Evolutionary conservation across 2,888 invertebrate species (phyloP), one percentile per base, ranked within the genome.

Genomic region (Hypercompe scribonia): DNA sequence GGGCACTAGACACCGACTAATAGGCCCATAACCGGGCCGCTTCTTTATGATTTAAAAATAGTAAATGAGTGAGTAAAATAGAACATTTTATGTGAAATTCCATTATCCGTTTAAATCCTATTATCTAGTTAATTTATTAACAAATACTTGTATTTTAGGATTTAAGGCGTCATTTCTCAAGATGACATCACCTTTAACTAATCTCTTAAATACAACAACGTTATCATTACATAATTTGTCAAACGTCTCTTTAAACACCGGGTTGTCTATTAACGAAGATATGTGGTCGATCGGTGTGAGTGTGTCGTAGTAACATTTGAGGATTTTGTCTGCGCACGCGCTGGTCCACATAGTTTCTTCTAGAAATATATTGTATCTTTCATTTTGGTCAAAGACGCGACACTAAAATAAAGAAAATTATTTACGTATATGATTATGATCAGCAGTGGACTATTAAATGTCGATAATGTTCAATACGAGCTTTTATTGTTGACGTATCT

Each of bases 341-440:
- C 80, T 82, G 0, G 91, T 90, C 91, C 95, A 92, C 11, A 93
- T 80, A 0, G 94, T 88, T 74, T 96, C 96, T 90, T 97, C 97
- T 65, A 96, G 90, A 84, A 94, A 96, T 64, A 95, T 93, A 86
- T 97, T 97, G 90, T 97, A 97, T 76, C 95, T 92, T 84, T 97
- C 97, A 76, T 96, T 97, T 84, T 96, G 96, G 80, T 97, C 97
- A 88, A 97, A 97, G 0, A 97, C 96, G 84, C 96, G 92, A 68
- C 95, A 96, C 95, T 96, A 92, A 65, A 92, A 89, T 50, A 13
- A 64, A 34, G 33, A 42, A 15, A 58, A 28, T 15, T 28, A n/a
- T 28, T 54, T 54, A n/a, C 50, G 18, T 42, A 46, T 46, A 46
- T 46, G 18, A 4, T 46, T 46, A 46, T 46, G 18, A 21, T 5